phyloP scores from a whole-genome alignment of 1,140 invertebrate genomes.

The Ips nitidus region DNA sequence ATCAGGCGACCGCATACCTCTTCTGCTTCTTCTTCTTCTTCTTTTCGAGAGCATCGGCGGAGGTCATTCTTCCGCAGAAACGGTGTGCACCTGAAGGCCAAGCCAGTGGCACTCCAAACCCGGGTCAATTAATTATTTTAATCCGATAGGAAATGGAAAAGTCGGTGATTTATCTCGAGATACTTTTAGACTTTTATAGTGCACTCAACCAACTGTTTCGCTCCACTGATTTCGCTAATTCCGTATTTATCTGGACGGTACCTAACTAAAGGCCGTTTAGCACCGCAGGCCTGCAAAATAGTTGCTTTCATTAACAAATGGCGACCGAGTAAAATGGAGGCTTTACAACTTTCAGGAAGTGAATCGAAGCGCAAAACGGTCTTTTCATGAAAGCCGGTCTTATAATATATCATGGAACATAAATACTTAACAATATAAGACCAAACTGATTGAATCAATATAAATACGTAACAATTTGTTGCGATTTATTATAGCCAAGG shows the following conservation, averaged over 20 bases:
- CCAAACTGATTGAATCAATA: conserved; percentile 5
- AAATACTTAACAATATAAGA: not conserved
- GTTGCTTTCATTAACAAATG: not conserved
- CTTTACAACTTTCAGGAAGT: not conserved
- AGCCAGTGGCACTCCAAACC: conserved; percentile 14
- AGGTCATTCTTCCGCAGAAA: conserved; percentile 11
- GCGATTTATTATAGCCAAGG: conserved; percentile 2
- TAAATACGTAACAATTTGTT: not conserved
- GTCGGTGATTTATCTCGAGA: conserved; percentile 19
- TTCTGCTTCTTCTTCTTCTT: not conserved
- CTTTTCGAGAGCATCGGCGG: not conserved
- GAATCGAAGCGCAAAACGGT: not conserved
- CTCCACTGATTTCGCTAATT: conserved; percentile 8
- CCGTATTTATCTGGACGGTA: conserved; percentile 10
- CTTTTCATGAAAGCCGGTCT: not conserved
- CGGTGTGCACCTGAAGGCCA: conserved; percentile 17
- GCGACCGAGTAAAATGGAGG: not conserved
- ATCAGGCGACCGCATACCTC: no score
- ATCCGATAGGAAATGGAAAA: conserved; percentile 23
- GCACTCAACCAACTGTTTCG: conserved; percentile 16
- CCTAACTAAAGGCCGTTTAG: not conserved
- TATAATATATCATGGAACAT: not conserved
- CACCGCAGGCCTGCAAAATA: not conserved
- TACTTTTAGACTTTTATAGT: conserved; percentile 21
- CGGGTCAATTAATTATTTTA: conserved; percentile 22